Evolutionary conservation across 1,140 invertebrate species (phyloP).

Genomic region (Hermetia illucens): DNA sequence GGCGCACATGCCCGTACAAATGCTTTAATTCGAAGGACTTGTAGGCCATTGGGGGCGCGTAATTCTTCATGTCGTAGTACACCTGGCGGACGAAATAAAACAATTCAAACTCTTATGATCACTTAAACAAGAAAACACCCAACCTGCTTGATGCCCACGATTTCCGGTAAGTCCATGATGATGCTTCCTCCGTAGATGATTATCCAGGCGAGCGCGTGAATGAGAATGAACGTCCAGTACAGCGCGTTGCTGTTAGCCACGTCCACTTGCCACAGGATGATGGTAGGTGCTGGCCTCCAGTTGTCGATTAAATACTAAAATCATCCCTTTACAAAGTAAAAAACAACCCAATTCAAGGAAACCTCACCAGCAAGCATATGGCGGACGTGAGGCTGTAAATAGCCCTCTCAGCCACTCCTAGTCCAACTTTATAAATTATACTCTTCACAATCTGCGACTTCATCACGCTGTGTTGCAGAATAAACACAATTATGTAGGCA

Average conservation of each 20-base stretch:
- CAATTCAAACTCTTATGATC: not conserved
- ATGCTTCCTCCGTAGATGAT: constrained; percentile 45
- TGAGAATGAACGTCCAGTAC: constrained; percentile 32
- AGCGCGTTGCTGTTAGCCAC: constrained; percentile 24
- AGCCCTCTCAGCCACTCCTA: constrained; percentile 33
- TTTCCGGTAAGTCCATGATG: constrained; percentile 44
- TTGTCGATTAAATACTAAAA: constrained; percentile 28
- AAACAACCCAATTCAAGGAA: not conserved
- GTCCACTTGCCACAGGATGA: constrained; percentile 35
- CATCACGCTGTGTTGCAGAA: constrained; percentile 37
- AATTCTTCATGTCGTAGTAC: constrained; percentile 20
- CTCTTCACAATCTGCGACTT: constrained; percentile 31
- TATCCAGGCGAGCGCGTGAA: constrained; percentile 40
- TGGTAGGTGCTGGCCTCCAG: constrained; percentile 31
- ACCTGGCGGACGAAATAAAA: constrained; percentile 6
- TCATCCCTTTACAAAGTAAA: not conserved
- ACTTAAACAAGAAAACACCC: not conserved
- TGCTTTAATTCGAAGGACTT: constrained; percentile 20
- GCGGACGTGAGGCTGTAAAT: constrained; percentile 35
- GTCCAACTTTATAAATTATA: constrained; percentile 23
- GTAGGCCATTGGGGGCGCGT: constrained; percentile 13
- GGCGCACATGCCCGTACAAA: constrained; percentile 22
- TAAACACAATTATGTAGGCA: constrained; percentile 33
- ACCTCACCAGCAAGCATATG: constrained; percentile 25
- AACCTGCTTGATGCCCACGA: constrained; percentile 43